A percentile compares a stretch with the other conserved stretches of the same genome.
These are phyloP conservation scores for Misgurnus mizolepis DNA, from an alignment of 2,113 vertebrate species.

Conservation along the genomic window DNA sequence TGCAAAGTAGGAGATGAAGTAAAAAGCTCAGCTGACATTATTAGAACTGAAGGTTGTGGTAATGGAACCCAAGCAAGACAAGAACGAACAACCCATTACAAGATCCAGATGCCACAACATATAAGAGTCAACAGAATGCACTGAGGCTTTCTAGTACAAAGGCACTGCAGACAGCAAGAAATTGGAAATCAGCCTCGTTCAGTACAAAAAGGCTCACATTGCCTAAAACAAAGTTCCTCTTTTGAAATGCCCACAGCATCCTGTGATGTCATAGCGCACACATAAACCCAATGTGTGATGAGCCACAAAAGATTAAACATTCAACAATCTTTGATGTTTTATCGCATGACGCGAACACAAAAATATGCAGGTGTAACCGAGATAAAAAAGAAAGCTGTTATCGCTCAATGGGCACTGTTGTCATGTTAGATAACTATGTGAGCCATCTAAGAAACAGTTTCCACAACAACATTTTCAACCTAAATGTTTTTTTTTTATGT, in stretches of 20 bases:
- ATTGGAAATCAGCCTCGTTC: constrained; percentile 45
- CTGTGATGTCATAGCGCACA: constrained; percentile 27
- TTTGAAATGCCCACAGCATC: not conserved
- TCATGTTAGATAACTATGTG: constrained; percentile 54
- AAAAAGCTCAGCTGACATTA: constrained; percentile 33
- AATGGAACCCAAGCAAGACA: constrained; percentile 27
- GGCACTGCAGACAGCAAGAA: constrained; percentile 32
- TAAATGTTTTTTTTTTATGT: too few species aligned
- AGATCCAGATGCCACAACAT: constrained; percentile 42
- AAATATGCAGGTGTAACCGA: constrained; percentile 54
- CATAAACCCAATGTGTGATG: constrained; percentile 40
- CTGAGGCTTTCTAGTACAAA: constrained; percentile 20
- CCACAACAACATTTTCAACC: too few species aligned
- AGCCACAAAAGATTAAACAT: constrained; percentile 58
- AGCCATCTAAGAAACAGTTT: constrained; percentile 47
- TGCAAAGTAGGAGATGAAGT: not conserved
- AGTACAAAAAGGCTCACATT: not conserved
- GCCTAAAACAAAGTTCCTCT: constrained; percentile 10
- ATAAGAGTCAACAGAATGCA: constrained; percentile 10
- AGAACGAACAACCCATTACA: constrained; percentile 25
- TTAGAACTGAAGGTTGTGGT: constrained; percentile 29
- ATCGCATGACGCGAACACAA: constrained; percentile 47
- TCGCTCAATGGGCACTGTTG: constrained; percentile 60
- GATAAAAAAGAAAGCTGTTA: constrained; percentile 57
- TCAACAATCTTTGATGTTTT: constrained; percentile 57